Base-by-base conservation (phyloP, 2,888 invertebrate genomes). In the Andrena bicolor region DNA sequence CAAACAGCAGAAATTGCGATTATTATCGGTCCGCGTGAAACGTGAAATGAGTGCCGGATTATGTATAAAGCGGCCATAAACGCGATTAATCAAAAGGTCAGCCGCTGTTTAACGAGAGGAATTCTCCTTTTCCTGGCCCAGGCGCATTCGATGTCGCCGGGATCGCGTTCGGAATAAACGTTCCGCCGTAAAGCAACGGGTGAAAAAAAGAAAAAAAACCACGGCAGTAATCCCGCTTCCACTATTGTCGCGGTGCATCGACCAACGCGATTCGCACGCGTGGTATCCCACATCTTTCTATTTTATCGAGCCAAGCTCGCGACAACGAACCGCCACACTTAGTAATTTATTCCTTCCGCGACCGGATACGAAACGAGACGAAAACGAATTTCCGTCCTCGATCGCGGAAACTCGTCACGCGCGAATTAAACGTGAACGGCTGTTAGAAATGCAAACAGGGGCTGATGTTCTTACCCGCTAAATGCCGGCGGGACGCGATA, bases 1-100 rank as follows among this genome's bases (percentile, higher is more conserved):
- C 35, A 65, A 75, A 53, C 51, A n/a, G n/a, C 51, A 23, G 51
- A 63, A 73, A 81, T 78, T 61, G 49, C 56, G 78, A 81, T 78
- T 41, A 13, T 74, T 81, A 78, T 81, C 81, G 3, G 13, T 2
- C 35, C 35, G 4, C 53, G 41, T 26, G 51, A 48, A 48, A 32
- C 58, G 68, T 26, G 35, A 53, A 71, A 71, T 26, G 48, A 63
- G 64, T 71, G 61, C 61, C 66, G 30, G 26, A 69, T 75, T 69
- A 60, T 23, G 16, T 2, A 23, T 53, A 7, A 48, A 64, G 26
- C n/a, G 10, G 7, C 13, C 4, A n/a, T 28, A 66, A 48, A 35
- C 20, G 49, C 28, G 16, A 48, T 41, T 41, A 41, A 41, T 41
- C 41, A 41, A 41, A 41, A 41, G 41, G 41, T 41, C 41, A 41